A percentile compares a stretch with the other conserved stretches of the same genome.
Conservation (phyloP, 1,140 invertebrate genomes). For the Pseudachorutes palmiensis region DNA sequence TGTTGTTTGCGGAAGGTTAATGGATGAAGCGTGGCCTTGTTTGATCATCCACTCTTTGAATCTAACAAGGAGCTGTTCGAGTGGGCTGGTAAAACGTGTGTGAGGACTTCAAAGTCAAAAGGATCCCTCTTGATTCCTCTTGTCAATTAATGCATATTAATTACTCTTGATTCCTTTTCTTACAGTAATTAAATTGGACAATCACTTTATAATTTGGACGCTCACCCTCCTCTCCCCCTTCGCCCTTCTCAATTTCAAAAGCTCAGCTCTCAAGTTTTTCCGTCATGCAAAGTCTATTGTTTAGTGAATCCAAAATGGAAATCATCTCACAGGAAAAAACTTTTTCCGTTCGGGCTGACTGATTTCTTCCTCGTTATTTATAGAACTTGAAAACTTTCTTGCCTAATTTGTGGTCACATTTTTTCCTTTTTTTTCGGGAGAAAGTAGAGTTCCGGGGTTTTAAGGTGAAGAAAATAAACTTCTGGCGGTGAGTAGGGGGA, state of each 20-base stretch:
- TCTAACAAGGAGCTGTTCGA: background rate
- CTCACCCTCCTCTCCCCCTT: no score
- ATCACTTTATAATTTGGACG: no score
- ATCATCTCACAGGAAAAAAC: background rate
- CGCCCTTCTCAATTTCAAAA: no score
- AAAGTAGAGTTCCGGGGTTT: background rate
- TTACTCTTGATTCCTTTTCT: background rate
- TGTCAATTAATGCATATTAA: conserved; percentile 13
- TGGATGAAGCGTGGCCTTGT: background rate
- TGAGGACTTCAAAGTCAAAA: background rate
- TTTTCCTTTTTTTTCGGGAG: background rate
- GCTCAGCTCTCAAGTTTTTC: no score
- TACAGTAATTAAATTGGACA: no score
- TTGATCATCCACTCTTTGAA: background rate
- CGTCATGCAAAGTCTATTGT: no score
- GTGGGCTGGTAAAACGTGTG: no score
- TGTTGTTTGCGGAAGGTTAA: background rate
- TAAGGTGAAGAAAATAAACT: conserved; percentile 1
- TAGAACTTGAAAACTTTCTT: background rate
- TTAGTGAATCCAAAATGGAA: no score
- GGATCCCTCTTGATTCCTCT: no score
- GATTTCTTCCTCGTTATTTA: conserved; percentile 3
- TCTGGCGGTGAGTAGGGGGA: background rate
- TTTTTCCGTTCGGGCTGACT: background rate
- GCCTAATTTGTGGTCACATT: background rate